Evolutionary conservation across 2,888 invertebrate genomes (phyloP).

Genomic region (Ophioninae sp.): DNA sequence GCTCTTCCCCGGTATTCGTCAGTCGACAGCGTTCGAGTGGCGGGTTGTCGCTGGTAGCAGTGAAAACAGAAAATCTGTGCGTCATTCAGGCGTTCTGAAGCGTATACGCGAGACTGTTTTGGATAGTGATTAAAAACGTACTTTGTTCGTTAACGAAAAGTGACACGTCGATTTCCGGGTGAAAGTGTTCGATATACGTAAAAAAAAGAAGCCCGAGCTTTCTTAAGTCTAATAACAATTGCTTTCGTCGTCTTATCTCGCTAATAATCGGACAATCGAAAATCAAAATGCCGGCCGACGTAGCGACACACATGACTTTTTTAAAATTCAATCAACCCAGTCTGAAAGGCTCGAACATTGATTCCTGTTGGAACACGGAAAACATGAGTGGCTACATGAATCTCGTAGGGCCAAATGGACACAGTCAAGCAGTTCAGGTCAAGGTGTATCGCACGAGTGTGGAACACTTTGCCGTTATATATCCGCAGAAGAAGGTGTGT

Average conservation of each 20-base stretch:
- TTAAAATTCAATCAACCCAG: conserved; percentile 75
- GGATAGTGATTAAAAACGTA: background rate
- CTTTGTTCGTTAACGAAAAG: background rate
- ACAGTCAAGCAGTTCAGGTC: conserved; percentile 84
- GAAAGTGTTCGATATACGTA: background rate
- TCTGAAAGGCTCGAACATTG: conserved; percentile 74
- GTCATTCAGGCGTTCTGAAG: background rate
- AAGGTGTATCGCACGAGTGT: conserved; percentile 85
- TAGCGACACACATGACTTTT: conserved; percentile 77
- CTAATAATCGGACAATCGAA: background rate
- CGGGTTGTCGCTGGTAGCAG: conserved; percentile 13
- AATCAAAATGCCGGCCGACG: conserved; percentile 80
- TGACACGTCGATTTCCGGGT: background rate
- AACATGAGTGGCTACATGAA: conserved; percentile 85
- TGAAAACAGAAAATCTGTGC: conserved; percentile 14
- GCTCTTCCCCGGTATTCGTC: conserved; percentile 38
- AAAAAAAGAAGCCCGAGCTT: background rate
- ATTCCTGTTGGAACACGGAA: conserved; percentile 83
- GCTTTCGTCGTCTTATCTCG: background rate
- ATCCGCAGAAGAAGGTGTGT: conserved; percentile 85
- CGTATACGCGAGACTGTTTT: background rate
- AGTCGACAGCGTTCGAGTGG: conserved; percentile 35
- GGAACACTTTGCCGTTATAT: conserved; percentile 86
- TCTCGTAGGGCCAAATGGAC: conserved; percentile 83
- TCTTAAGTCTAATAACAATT: background rate